Evolutionary conservation across 2,113 vertebrate genomes (phyloP).

Genomic region (Pseudopipra pipra): DNA sequence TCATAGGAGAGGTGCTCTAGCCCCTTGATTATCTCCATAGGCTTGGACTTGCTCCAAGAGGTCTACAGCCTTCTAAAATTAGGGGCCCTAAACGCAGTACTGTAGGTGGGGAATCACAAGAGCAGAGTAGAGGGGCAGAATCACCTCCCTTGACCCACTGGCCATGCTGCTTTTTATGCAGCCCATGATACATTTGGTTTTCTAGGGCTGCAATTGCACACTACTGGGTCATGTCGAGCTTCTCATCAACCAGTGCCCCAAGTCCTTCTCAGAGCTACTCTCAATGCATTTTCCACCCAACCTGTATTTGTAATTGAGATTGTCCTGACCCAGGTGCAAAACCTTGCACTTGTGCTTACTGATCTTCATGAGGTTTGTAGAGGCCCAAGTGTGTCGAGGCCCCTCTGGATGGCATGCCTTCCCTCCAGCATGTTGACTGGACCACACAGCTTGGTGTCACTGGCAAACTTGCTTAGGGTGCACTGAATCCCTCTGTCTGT

Average conservation of each 20-base stretch:
- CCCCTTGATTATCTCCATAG: not conserved
- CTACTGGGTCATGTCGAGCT: not conserved
- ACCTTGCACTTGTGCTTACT: not conserved
- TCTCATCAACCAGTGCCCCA: not conserved
- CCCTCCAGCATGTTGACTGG: not conserved
- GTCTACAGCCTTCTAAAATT: not conserved
- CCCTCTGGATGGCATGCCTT: not conserved
- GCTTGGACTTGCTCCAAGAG: not conserved
- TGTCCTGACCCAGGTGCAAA: not conserved
- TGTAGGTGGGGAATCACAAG: not conserved
- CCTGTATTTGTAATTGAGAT: not conserved
- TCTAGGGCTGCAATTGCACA: not conserved
- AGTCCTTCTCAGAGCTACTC: not conserved
- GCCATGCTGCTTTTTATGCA: not conserved
- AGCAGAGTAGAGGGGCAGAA: not conserved
- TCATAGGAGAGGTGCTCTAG: not conserved
- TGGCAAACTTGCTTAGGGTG: not conserved
- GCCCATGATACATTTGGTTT: not conserved
- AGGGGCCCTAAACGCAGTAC: not conserved
- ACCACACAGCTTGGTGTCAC: not conserved
- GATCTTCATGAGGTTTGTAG: not conserved
- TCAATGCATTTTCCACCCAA: not conserved
- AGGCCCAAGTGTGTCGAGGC: not conserved
- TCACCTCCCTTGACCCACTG: not conserved
- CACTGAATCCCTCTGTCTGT: not conserved